Percentiles rank a stretch among this genome's conserved stretches.
These are phyloP conservation scores for Peromyscus eremicus DNA, from an alignment of 2,797 vertebrate genomes.

Conservation along the genomic window DNA sequence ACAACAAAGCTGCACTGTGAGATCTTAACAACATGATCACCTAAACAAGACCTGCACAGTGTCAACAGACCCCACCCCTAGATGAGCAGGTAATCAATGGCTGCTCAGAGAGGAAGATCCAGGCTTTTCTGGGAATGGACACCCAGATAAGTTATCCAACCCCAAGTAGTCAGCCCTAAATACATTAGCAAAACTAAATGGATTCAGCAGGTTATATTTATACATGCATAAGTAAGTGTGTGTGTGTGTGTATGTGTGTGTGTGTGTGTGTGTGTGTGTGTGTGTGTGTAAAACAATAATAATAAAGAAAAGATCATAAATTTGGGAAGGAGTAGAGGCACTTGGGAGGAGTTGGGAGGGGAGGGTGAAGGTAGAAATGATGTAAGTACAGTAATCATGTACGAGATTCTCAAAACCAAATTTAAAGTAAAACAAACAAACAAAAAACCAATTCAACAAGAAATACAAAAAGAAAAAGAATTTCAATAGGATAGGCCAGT, in stretches of 20 bases:
- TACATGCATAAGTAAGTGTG: neutral
- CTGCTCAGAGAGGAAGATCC: neutral
- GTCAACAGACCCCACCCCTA: neutral
- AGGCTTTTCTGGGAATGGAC: neutral
- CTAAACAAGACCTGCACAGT: neutral
- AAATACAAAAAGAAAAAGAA: neutral
- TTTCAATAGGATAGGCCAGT: neutral
- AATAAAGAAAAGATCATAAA: neutral
- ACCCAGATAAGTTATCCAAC: neutral
- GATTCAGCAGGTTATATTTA: neutral
- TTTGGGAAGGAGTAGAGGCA: neutral
- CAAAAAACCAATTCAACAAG: no score
- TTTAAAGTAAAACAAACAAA: neutral
- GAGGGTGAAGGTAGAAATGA: neutral
- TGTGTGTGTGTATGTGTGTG: neutral
- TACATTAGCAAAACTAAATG: neutral
- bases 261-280: neutral
- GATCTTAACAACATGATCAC: neutral
- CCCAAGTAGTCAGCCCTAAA: neutral
- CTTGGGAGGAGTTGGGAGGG: neutral
- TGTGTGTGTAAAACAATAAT: neutral
- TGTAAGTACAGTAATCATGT: neutral
- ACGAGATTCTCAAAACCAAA: neutral
- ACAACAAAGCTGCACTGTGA: neutral
- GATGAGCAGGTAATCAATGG: neutral